These are phyloP conservation scores for Eulemur mongoz DNA, from an alignment of 2,797 vertebrate genomes.

Conservation along the genomic window DNA sequence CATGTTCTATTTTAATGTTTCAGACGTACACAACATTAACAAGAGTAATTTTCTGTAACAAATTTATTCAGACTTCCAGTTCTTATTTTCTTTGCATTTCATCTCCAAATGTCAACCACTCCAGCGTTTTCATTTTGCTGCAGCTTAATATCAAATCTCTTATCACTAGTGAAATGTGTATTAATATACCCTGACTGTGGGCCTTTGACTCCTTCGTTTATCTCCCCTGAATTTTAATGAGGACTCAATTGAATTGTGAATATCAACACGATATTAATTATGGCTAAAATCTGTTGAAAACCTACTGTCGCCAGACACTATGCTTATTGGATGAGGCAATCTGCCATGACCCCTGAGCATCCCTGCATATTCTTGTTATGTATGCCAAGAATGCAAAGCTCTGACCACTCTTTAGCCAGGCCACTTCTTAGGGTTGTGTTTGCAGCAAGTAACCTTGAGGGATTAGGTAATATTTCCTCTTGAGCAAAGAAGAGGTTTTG, in stretches of 20 bases:
- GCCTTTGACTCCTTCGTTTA: not conserved
- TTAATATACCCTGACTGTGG: not conserved
- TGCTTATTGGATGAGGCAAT: not conserved
- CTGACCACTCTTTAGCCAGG: not conserved
- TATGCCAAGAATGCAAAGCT: not conserved
- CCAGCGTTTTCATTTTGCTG: not conserved
- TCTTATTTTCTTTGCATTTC: constrained; percentile 52
- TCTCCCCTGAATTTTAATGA: not conserved
- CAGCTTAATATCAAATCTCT: not conserved
- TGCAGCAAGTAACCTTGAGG: not conserved
- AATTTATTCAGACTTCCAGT: not conserved
- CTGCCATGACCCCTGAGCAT: not conserved
- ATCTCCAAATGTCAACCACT: not conserved
- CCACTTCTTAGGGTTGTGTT: not conserved
- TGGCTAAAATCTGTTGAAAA: not conserved
- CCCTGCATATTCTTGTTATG: not conserved
- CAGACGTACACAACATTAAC: not conserved
- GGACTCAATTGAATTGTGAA: not conserved
- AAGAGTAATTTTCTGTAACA: not conserved
- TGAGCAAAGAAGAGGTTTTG: not conserved
- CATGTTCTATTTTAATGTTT: constrained; percentile 7
- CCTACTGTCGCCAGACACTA: not conserved
- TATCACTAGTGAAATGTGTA: not conserved
- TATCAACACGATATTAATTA: not conserved
- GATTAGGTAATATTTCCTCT: not conserved